Evolutionary conservation across 1,140 invertebrate species (phyloP).

Genomic region (Camponotus vicinus): DNA sequence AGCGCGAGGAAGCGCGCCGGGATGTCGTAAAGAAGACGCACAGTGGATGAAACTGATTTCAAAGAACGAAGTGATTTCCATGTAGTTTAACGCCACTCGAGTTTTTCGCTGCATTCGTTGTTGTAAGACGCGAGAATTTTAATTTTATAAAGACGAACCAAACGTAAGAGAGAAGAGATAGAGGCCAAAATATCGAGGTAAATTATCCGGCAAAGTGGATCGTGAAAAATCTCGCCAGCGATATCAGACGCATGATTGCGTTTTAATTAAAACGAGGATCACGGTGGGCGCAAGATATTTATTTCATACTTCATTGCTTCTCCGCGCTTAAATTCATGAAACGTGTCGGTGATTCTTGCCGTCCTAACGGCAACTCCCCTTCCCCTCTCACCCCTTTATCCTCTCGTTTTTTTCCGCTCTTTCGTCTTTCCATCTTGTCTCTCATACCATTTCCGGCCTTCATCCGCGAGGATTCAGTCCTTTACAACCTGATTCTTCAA

Average conservation of each 20-base stretch:
- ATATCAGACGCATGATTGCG: conserved; percentile 79
- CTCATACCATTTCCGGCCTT: conserved; percentile 54
- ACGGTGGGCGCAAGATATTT: conserved; percentile 80
- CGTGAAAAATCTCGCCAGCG: conserved; percentile 69
- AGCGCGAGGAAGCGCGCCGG: conserved; percentile 35
- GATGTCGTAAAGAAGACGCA: conserved; percentile 59
- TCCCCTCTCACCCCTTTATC: conserved; percentile 4
- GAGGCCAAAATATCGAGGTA: conserved; percentile 41
- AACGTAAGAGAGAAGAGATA: background rate
- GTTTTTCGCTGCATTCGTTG: background rate
- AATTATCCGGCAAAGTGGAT: conserved; percentile 78
- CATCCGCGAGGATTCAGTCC: conserved; percentile 70
- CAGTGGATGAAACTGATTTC: conserved; percentile 57
- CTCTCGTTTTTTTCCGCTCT: conserved; percentile 20
- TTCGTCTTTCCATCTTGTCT: conserved; percentile 50
- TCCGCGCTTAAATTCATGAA: conserved; percentile 71
- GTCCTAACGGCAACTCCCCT: conserved; percentile 28
- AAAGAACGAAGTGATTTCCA: conserved; percentile 40
- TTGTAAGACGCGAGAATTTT: conserved; percentile 33
- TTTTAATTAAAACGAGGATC: conserved; percentile 82
- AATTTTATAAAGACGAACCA: conserved; percentile 25
- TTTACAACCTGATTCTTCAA: conserved; percentile 81
- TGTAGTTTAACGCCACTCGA: background rate
- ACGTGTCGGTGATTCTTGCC: conserved; percentile 62
- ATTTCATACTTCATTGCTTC: conserved; percentile 80